phyloP scores from a whole-genome alignment of 2,888 invertebrate species.

The Coelogynopora nodosa region DNA sequence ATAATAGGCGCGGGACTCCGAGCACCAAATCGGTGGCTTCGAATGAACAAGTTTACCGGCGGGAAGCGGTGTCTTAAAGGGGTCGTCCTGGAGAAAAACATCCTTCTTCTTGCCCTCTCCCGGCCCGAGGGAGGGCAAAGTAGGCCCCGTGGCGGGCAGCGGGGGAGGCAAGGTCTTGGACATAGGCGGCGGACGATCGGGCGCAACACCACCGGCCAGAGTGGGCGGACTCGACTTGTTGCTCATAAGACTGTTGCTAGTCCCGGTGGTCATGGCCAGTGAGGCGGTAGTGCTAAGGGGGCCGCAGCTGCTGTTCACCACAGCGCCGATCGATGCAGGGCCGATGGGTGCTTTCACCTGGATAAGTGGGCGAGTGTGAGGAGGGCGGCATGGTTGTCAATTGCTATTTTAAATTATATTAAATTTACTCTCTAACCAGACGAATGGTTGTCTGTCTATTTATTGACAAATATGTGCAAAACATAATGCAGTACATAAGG shows the following conservation, averaged over 20 bases:
- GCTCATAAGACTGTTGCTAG: not conserved
- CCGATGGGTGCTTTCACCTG: not conserved
- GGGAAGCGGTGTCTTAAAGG: conserved; percentile 5
- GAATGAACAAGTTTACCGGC: not conserved
- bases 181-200: not conserved
- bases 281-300: not conserved
- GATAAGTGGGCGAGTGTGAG: too few relatives aligned
- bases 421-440: too few relatives aligned
- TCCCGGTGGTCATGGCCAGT: too few relatives aligned
- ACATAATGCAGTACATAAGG: too few relatives aligned
- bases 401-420: too few relatives aligned
- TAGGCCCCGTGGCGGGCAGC: not conserved
- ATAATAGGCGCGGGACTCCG: too few relatives aligned
- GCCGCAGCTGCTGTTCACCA: not conserved
- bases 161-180: not conserved
- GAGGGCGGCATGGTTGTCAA: too few relatives aligned
- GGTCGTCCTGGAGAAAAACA: not conserved
- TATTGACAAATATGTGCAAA: too few relatives aligned
- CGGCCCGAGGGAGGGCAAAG: not conserved
- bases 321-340: not conserved
- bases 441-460: too few relatives aligned
- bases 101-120: not conserved
- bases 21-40: too few relatives aligned
- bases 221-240: not conserved
- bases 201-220: not conserved